Conservation (phyloP, 2,888 invertebrate genomes). For the Salpingus planirostris region DNA sequence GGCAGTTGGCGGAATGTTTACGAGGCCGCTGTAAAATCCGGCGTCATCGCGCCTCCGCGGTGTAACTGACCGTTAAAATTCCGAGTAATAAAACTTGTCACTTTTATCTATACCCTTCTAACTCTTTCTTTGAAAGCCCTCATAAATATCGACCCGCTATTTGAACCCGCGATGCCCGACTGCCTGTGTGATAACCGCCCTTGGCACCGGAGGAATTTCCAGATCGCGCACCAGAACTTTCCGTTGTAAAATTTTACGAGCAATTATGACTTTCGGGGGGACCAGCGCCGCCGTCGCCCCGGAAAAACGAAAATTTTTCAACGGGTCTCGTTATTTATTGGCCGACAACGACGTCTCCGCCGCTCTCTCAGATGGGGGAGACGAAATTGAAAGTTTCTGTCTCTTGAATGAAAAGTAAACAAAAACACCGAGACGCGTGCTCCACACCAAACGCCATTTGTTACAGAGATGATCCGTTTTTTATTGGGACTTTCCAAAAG, state of each 20-base stretch:
- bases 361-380: constrained; percentile 3
- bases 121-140: constrained; percentile 9
- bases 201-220: constrained; percentile 5
- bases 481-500: no score
- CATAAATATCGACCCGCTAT: constrained; percentile 11
- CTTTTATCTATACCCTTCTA: constrained; percentile 21
- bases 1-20: constrained; percentile 19
- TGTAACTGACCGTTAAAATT: constrained; percentile 32
- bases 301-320: constrained; percentile 5
- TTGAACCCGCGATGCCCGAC: no score
- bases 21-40: constrained; percentile 20
- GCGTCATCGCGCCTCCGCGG: constrained; percentile 25
- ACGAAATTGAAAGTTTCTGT: constrained; percentile 10
- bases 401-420: constrained; percentile 7
- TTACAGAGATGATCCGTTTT: no score
- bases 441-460: no score
- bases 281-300: no score
- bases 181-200: constrained; percentile 3
- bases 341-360: constrained; percentile 1
- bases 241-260: constrained; percentile 7
- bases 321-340: constrained; percentile 4
- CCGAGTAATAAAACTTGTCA: constrained; percentile 27
- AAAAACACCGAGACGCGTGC: no score
- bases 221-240: constrained; percentile 3
- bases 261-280: constrained; percentile 9